These are phyloP conservation scores for Ageneiosus marmoratus DNA, from an alignment of 2,113 vertebrate species.

Conservation along the genomic window DNA sequence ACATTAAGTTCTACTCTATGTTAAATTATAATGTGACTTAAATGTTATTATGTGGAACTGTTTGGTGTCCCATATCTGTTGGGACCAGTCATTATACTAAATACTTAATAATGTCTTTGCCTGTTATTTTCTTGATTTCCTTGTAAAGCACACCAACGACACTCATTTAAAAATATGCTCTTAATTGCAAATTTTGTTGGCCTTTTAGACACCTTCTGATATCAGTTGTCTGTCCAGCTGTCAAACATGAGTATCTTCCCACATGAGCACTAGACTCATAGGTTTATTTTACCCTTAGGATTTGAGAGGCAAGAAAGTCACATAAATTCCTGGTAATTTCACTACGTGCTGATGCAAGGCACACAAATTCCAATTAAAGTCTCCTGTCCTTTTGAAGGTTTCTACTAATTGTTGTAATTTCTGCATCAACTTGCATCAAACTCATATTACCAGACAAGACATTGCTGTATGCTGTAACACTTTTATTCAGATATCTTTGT, in stretches of 20 bases:
- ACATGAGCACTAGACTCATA: not conserved
- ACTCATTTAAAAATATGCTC: not conserved
- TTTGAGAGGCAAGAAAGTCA: not conserved
- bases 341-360: not conserved
- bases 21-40: not conserved
- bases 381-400: not conserved
- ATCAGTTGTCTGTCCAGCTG: not conserved
- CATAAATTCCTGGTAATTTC: not conserved
- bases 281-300: not conserved
- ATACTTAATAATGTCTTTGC: not conserved
- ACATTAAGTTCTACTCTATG: not conserved
- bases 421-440: not conserved
- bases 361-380: not conserved
- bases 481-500: slow-evolving; percentile 30
- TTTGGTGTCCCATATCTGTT: not conserved
- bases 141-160: not conserved
- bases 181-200: not conserved
- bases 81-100: not conserved
- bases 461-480: not conserved
- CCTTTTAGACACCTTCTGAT: not conserved
- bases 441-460: not conserved
- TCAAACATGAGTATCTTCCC: not conserved
- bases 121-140: not conserved
- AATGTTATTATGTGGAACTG: not conserved
- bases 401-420: too few species aligned